phyloP scores from a whole-genome alignment of 2,888 invertebrate species.

The Drosophila niveifrons region DNA sequence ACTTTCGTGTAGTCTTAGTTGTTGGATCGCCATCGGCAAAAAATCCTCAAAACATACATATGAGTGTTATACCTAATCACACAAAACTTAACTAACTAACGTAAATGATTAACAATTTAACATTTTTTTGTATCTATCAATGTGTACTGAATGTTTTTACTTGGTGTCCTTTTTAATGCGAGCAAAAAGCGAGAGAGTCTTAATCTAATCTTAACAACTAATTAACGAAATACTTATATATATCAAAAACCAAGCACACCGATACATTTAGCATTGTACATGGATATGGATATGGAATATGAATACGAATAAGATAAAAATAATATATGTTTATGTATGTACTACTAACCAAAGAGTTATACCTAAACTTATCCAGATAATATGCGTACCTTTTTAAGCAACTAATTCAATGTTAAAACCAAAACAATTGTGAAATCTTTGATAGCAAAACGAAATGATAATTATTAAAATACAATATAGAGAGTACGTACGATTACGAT shows the following conservation, averaged over 20 bases:
- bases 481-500: slow-evolving; percentile 4
- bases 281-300: slow-evolving; percentile 31
- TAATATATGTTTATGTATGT: slow-evolving; percentile 28
- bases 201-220: slow-evolving; percentile 20
- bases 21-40: slow-evolving; percentile 26
- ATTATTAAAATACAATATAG: slow-evolving; percentile 9
- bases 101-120: slow-evolving; percentile 13
- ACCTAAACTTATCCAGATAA: slow-evolving; percentile 61
- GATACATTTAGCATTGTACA: slow-evolving; percentile 73
- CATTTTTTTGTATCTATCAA: slow-evolving; percentile 52
- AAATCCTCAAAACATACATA: slow-evolving; percentile 15
- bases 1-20: background rate
- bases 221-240: slow-evolving; percentile 54
- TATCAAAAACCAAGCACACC: slow-evolving; percentile 79
- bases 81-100: slow-evolving; percentile 14
- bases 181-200: slow-evolving; percentile 39
- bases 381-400: slow-evolving; percentile 73
- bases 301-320: slow-evolving; percentile 29
- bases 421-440: slow-evolving; percentile 41
- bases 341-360: slow-evolving; percentile 43
- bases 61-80: slow-evolving; percentile 10
- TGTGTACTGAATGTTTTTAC: slow-evolving; percentile 72
- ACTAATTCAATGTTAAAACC: slow-evolving; percentile 63
- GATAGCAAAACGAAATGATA: slow-evolving; percentile 12
- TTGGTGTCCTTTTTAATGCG: slow-evolving; percentile 69